These are phyloP conservation scores for Epizoanthus stellaris DNA, from an alignment of 92 coral and sea anemone species.

Conservation along the genomic window DNA sequence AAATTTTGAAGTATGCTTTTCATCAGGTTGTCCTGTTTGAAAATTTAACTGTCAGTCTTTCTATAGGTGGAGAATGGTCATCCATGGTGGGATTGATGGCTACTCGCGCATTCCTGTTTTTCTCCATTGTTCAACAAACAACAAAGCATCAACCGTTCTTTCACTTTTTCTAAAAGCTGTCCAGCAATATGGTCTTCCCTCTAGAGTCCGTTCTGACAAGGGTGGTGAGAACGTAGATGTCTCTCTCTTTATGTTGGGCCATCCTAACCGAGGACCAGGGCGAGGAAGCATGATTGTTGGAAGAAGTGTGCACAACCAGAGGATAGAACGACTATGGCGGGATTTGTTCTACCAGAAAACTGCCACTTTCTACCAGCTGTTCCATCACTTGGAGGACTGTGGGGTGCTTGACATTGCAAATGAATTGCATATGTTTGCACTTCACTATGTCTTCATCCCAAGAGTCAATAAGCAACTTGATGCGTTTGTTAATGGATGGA, in stretches of 20 bases:
- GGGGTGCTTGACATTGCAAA: conserved; percentile 7
- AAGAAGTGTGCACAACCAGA: not conserved
- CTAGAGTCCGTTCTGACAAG: not conserved
- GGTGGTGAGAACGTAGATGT: not conserved
- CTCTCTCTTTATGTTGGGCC: not conserved
- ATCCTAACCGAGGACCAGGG: conserved; percentile 2
- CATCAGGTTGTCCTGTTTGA: too few species aligned
- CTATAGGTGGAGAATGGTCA: not conserved
- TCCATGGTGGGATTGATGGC: not conserved
- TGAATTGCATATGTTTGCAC: conserved; percentile 15
- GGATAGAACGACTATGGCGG: not conserved
- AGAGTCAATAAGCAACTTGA: conserved; percentile 6
- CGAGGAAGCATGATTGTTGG: not conserved
- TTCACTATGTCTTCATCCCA: not conserved
- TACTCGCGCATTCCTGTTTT: not conserved
- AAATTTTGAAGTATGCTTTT: not conserved
- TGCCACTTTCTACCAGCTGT: not conserved
- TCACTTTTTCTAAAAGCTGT: not conserved
- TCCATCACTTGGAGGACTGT: not conserved
- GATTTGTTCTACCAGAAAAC: not conserved
- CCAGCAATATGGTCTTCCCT: conserved; percentile 8
- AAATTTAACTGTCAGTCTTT: not conserved
- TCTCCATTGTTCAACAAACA: not conserved
- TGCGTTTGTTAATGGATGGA: conserved; percentile 6
- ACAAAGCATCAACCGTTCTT: not conserved